Evolutionary conservation across 2,888 invertebrate genomes (phyloP), one percentile per base, ranked within the genome.

Genomic region (Euplagia quadripunctaria): DNA sequence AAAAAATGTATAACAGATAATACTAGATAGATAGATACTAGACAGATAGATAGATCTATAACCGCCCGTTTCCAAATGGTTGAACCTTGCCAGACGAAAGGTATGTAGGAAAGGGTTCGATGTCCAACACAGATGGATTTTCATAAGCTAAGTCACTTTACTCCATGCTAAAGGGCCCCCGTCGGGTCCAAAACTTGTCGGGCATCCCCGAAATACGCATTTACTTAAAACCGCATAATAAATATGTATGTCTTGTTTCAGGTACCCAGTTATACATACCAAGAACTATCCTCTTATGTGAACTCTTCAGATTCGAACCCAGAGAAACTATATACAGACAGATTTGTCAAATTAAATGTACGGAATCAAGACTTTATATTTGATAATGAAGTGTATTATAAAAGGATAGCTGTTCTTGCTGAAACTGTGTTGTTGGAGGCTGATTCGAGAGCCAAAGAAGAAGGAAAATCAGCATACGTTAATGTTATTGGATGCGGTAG

Each of bases 381-480:
- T 63, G 94, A 94, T 79, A 93, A 94, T 72, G 93, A 93, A 55
- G 93, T 93, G 49, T 96, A 95, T 82, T 94, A 94, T 81, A 96
- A 96, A 79, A 91, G 97, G 58, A 88, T 97, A 64, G 91, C 95
- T 46, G 92, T 97, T 12, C 89, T 96, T 1, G 96, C 97, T 7
- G 97, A 97, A 79, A 96, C 96, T 14, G 92, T 97, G 49, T 87
- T 97, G 1, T 83, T 97, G 20, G 97, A 97, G 75, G 97, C 97
- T 0, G 96, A 97, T 75, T 89, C 93, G 0, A 92, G 97, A n/a
- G 97, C 96, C 0, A 89, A 88, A 16, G 91, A 91, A 0, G 92
- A 88, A 5, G 94, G 91, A 43, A 96, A 94, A 55, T 91, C 92
- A 11, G 97, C 97, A 0, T 97, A 96, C 81, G 82, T 97, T 0